phyloP scores from a whole-genome alignment of 2,797 vertebrate species.

The Remorina albescens region DNA sequence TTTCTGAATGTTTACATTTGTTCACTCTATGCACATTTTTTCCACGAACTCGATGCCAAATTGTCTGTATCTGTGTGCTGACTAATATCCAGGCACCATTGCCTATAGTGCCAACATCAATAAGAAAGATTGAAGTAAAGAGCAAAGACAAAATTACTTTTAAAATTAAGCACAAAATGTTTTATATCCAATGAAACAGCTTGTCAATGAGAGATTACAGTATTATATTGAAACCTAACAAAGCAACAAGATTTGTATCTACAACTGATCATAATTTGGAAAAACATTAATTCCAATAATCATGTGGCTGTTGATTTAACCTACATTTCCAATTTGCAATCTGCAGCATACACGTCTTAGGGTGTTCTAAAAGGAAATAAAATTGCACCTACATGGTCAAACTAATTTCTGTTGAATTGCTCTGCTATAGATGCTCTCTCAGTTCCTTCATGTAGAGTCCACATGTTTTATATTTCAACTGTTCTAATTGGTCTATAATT shows the following conservation, averaged over 20 bases:
- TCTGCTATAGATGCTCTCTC: not conserved
- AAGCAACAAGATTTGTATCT: constrained; percentile 19
- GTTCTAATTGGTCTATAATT: not conserved
- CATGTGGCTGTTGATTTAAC: constrained; percentile 12
- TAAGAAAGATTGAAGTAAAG: constrained; percentile 54
- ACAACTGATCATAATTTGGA: constrained; percentile 14
- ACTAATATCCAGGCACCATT: constrained; percentile 49
- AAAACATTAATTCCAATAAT: constrained; percentile 9
- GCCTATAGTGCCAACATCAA: constrained; percentile 50
- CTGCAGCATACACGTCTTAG: not conserved
- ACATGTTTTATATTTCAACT: not conserved
- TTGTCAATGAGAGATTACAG: constrained; percentile 36
- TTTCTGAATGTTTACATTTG: constrained; percentile 9
- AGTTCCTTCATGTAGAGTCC: constrained; percentile 8
- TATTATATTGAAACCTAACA: constrained; percentile 18
- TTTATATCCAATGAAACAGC: constrained; percentile 33
- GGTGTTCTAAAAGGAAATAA: not conserved
- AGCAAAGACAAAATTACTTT: constrained; percentile 60
- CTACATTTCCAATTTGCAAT: constrained; percentile 3
- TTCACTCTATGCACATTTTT: constrained; percentile 36
- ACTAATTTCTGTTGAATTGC: not conserved
- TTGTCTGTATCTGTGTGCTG: constrained; percentile 50
- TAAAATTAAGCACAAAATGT: constrained; percentile 44
- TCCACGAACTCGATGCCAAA: constrained; percentile 44
- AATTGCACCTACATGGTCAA: not conserved